phyloP scores from a whole-genome alignment of 2,888 invertebrate species.

The Didymodactylos carnosus region DNA sequence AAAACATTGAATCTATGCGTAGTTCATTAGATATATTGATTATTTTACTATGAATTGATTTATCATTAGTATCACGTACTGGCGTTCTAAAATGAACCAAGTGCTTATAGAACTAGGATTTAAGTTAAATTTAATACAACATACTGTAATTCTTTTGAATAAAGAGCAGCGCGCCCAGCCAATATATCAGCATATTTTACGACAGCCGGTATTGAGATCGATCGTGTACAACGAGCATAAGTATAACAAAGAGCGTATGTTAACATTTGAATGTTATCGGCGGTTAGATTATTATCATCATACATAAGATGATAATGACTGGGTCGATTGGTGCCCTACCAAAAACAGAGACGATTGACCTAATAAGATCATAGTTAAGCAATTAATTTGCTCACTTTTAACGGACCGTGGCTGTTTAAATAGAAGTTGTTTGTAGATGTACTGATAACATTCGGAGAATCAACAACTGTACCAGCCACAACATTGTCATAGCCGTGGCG shows the following conservation, averaged over 20 bases:
- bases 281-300: slow-evolving; percentile 16
- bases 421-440: slow-evolving; percentile 1
- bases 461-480: slow-evolving; percentile 11
- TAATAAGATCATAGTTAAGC: neutral
- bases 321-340: slow-evolving; percentile 16
- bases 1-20: too few relatives aligned
- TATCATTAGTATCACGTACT: too few relatives aligned
- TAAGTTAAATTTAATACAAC: too few relatives aligned
- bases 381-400: neutral
- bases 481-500: too few relatives aligned
- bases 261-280: slow-evolving; percentile 17
- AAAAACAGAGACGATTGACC: neutral
- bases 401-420: slow-evolving; percentile 3
- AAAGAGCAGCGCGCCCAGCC: neutral
- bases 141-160: too few relatives aligned
- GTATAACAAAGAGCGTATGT: slow-evolving; percentile 16
- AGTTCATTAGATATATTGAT: too few relatives aligned
- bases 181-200: slow-evolving; percentile 12
- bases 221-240: slow-evolving; percentile 15
- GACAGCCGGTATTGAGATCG: slow-evolving; percentile 17
- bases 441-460: neutral
- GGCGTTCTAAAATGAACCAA: too few relatives aligned
- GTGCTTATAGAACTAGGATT: too few relatives aligned
- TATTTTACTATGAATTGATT: too few relatives aligned
- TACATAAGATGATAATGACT: slow-evolving; percentile 17